Base-by-base conservation (phyloP, 2,113 vertebrate species). In the Noturus placidus region DNA sequence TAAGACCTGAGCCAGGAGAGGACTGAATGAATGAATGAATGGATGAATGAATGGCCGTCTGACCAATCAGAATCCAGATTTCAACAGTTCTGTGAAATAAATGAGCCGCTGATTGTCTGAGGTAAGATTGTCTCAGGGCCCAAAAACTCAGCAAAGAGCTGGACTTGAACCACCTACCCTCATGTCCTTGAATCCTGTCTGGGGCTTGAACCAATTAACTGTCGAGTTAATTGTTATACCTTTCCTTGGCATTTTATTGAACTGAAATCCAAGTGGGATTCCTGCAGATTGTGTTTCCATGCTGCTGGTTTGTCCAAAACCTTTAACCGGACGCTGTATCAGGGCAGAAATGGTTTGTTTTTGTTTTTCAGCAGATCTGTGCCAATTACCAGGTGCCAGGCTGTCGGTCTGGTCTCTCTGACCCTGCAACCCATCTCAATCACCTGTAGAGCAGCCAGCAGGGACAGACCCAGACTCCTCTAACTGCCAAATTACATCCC, bases 401-500 rank as follows among this genome's bases (percentile, higher is more conserved):
- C 56, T 90, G 70, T 59, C 42, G 80, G 84, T 63, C 42, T 61
- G 87, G 67, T 69, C 35, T 86, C 61, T 70, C 59, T 92, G 90
- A 93, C 91, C 91, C 78, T 1, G n/a, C 20, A 25, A 85, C 90
- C 84, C 54, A 50, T 86, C 83, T 6, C 77, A 78, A 84, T 88
- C 85, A 86, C 83, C 82, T 57, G 89, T 63, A 77, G 88, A 77
- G 90, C 88, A 86, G 59, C 20, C 77, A 85, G 87, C 83, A 86
- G 65, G 63, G 86, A 63, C 80, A 56, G 87, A 89, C 80, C 57
- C 70, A 70, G 86, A 90, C 84, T 78, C 86, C 87, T 84, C 87
- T 88, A 22, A 17, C 83, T 89, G 90, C 90, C 90, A 93, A 93
- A 95, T 93, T 92, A 91, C 87, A 89, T 85, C 92, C 84, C 89